These are phyloP conservation scores for Acridotheres tristis DNA, from an alignment of 2,797 vertebrate species.

Conservation along the genomic window DNA sequence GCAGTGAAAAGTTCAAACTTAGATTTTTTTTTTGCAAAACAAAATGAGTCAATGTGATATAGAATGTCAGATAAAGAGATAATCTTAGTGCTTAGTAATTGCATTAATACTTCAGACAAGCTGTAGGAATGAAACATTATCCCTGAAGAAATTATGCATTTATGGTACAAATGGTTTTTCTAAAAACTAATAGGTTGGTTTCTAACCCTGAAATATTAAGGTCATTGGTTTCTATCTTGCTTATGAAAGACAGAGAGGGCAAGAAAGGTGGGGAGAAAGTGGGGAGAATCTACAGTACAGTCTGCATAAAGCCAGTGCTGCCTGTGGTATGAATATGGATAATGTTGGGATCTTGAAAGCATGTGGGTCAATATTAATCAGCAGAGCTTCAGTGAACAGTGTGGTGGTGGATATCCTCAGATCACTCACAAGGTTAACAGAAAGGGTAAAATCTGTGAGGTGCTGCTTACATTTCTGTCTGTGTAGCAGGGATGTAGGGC, in stretches of 20 bases:
- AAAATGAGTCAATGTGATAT: neutral
- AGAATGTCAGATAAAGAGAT: neutral
- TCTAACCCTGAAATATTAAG: neutral
- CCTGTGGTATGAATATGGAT: neutral
- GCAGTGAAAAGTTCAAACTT: neutral
- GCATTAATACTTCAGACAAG: neutral
- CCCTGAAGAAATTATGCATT: neutral
- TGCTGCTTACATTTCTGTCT: neutral
- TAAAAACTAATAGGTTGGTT: neutral
- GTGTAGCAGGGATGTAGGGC: neutral
- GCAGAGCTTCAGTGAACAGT: neutral
- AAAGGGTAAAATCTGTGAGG: neutral
- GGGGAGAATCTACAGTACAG: neutral
- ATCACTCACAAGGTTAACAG: neutral
- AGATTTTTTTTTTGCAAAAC: neutral
- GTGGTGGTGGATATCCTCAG: neutral
- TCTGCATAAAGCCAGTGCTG: neutral
- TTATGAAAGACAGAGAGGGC: neutral
- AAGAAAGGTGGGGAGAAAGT: neutral
- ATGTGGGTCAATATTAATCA: neutral
- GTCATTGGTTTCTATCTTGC: neutral
- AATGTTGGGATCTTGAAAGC: neutral
- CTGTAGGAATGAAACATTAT: neutral
- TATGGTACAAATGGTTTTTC: neutral
- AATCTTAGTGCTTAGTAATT: neutral